A percentile compares a stretch with the other conserved stretches of the same genome.
Conservation (phyloP, 2,113 vertebrate genomes). For the Scomber colias region DNA sequence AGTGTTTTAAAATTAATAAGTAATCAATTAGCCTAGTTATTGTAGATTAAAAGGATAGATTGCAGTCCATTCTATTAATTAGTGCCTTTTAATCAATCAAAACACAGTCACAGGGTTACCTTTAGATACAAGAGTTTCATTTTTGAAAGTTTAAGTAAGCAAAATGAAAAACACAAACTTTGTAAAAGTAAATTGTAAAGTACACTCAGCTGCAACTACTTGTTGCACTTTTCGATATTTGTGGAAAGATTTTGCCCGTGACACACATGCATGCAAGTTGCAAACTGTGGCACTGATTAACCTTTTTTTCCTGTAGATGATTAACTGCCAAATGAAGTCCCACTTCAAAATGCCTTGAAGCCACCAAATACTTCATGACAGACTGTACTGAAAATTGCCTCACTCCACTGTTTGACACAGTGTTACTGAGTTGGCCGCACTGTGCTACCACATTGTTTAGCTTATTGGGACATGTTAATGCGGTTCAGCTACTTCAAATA, state of each 20-base stretch:
- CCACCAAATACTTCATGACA: conserved; percentile 8
- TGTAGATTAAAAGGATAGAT: background rate
- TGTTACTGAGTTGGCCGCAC: background rate
- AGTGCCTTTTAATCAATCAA: background rate
- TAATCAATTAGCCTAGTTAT: background rate
- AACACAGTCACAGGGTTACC: too few species aligned
- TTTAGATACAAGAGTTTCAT: background rate
- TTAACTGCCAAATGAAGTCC: background rate
- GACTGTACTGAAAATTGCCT: conserved; percentile 11
- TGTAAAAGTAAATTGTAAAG: background rate
- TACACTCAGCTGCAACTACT: background rate
- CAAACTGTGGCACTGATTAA: background rate
- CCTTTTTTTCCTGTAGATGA: background rate
- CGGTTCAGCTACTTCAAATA: conserved; percentile 43
- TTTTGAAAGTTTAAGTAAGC: background rate
- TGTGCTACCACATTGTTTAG: conserved; percentile 34
- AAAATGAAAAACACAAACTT: background rate
- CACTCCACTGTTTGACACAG: conserved; percentile 1
- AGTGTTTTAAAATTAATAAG: background rate
- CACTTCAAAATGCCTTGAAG: background rate
- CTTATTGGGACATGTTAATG: conserved; percentile 20
- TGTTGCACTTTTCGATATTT: background rate
- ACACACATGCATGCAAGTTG: background rate
- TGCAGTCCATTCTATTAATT: background rate
- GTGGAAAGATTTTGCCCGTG: background rate